A percentile compares a stretch with the other conserved stretches of the same genome.
phyloP scores from a whole-genome alignment of 2,113 vertebrate species.

The Epinephelus cyanopodus region DNA sequence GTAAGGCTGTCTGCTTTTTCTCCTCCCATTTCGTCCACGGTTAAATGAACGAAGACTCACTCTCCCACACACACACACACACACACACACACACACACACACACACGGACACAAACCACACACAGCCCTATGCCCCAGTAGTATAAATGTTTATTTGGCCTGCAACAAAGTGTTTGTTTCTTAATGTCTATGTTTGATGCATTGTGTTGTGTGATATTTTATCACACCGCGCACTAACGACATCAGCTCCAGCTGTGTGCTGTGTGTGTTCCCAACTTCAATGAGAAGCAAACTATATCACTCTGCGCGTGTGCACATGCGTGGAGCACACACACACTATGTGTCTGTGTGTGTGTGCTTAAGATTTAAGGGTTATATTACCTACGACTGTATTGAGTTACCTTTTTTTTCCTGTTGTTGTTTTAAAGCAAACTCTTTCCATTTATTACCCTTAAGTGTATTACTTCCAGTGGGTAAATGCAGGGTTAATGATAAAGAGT shows the following conservation, averaged over 20 bases:
- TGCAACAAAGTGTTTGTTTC: slow-evolving; percentile 65
- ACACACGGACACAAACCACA: slow-evolving; percentile 47
- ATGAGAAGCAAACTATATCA: slow-evolving; percentile 17
- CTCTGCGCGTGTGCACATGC: background rate
- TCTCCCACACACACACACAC: slow-evolving; percentile 4
- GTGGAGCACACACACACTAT: background rate
- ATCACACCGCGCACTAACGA: slow-evolving; percentile 46
- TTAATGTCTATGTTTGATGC: slow-evolving; percentile 53
- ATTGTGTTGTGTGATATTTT: slow-evolving; percentile 58
- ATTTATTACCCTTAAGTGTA: slow-evolving; percentile 53
- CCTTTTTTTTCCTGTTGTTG: slow-evolving; percentile 40
- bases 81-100: slow-evolving; percentile 3
- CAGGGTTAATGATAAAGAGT: slow-evolving; percentile 67
- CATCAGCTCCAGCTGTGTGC: slow-evolving; percentile 49
- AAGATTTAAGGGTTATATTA: slow-evolving; percentile 25
- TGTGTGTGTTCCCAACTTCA: slow-evolving; percentile 19
- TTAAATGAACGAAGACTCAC: slow-evolving; percentile 29
- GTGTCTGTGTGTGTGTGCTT: background rate
- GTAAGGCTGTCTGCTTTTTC: slow-evolving; percentile 22
- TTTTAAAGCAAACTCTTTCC: slow-evolving; percentile 50
- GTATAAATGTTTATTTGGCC: slow-evolving; percentile 71
- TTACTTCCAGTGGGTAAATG: slow-evolving; percentile 38
- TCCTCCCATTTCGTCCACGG: slow-evolving; percentile 18
- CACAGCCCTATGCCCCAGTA: slow-evolving; percentile 36
- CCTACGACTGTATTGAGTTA: slow-evolving; percentile 2